Evolutionary conservation across 2,888 invertebrate genomes (phyloP).

Genomic region (Argyresthia goedartella): DNA sequence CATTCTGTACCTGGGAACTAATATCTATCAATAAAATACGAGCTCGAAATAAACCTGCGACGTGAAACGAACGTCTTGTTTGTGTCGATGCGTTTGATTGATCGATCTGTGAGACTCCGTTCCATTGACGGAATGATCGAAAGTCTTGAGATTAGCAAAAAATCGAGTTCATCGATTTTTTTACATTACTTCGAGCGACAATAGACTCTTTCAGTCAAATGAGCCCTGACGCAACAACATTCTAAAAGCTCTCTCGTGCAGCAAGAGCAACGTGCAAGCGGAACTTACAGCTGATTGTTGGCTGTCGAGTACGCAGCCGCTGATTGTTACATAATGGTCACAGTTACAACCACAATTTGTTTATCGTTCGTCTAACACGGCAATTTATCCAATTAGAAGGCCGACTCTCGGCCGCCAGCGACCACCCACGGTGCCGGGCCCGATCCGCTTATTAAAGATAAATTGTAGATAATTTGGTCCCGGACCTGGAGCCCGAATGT

Average conservation of each 20-base stretch:
- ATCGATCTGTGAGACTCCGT: background rate
- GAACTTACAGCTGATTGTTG: no score
- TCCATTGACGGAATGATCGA: background rate
- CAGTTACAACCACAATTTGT: slow-evolving; percentile 24
- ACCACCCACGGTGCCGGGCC: slow-evolving; percentile 49
- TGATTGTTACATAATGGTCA: slow-evolving; percentile 4
- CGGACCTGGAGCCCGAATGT: slow-evolving; percentile 36
- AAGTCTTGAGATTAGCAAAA: no score
- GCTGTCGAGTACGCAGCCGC: background rate
- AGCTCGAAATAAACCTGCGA: background rate
- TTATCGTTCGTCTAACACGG: slow-evolving; percentile 62
- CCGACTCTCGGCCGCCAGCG: slow-evolving; percentile 26
- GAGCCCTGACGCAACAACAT: no score
- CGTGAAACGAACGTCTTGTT: background rate
- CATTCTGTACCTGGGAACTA: background rate
- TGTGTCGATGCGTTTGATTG: background rate
- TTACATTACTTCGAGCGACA: no score
- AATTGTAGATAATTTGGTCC: slow-evolving; percentile 66
- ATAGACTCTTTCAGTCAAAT: no score
- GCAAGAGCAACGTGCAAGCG: no score
- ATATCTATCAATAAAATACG: slow-evolving; percentile 4
- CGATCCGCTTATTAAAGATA: slow-evolving; percentile 52
- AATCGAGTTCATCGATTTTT: no score
- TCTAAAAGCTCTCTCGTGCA: no score
- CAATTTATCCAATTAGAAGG: slow-evolving; percentile 65